Evolutionary conservation across 92 coral and sea anemone species (phyloP).

Genomic region (Parazoanthus atlanticus): DNA sequence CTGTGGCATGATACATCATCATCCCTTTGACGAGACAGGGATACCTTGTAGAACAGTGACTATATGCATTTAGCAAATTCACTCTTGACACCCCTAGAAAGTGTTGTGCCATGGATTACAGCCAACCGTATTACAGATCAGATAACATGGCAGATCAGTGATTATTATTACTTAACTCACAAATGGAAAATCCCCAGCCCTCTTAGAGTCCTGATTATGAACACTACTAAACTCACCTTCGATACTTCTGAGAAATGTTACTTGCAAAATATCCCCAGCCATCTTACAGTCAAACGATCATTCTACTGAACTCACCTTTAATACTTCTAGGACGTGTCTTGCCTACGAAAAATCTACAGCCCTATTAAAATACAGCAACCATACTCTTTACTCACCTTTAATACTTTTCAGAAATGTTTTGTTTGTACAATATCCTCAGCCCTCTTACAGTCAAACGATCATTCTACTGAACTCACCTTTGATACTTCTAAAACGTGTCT

Average conservation of each 20-base stretch:
- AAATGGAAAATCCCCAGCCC: constrained; percentile 39
- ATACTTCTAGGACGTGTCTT: constrained; percentile 14
- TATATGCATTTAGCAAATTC: too few species aligned
- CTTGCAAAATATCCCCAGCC: constrained; percentile 26
- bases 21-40: too few species aligned
- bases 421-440: constrained; percentile 29
- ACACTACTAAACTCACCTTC: not conserved
- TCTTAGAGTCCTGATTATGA: constrained; percentile 28
- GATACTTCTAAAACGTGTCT: constrained; percentile 19
- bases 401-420: constrained; percentile 15
- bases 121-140: too few species aligned
- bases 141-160: too few species aligned
- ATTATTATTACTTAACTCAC: too few species aligned
- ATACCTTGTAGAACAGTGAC: too few species aligned
- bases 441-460: constrained; percentile 12
- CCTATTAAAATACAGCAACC: constrained; percentile 12
- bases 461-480: constrained; percentile 23
- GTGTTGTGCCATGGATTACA: too few species aligned
- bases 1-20: too few species aligned
- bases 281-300: constrained; percentile 9
- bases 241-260: constrained; percentile 31
- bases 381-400: not conserved
- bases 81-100: too few species aligned
- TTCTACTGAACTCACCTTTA: constrained; percentile 26
- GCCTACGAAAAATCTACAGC: constrained; percentile 26